Evolutionary conservation across 2,888 invertebrate species (phyloP).

Genomic region (Drosophila kanekoi): DNA sequence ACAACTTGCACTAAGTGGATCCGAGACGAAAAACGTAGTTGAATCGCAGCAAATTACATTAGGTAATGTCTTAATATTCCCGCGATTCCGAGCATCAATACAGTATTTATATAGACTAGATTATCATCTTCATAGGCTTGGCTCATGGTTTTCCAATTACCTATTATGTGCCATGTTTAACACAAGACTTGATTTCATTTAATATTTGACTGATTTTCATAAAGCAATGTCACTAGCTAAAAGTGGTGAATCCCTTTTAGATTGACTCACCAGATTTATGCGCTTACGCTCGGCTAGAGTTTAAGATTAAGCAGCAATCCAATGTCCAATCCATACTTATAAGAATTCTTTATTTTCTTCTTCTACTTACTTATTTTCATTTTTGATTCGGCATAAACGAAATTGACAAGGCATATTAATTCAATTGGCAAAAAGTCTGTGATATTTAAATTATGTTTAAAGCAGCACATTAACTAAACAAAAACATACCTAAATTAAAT

Average conservation of each 20-base stretch:
- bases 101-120: constrained; percentile 61
- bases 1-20: constrained; percentile 64
- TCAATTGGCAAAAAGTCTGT: constrained; percentile 82
- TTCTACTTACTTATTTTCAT: constrained; percentile 26
- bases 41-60: constrained; percentile 37
- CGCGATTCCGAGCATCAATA: constrained; percentile 41
- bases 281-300: constrained; percentile 36
- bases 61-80: constrained; percentile 40
- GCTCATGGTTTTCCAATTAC: constrained; percentile 69
- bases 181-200: constrained; percentile 74
- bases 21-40: constrained; percentile 5
- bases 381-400: constrained; percentile 61
- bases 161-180: constrained; percentile 73
- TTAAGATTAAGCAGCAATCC: constrained; percentile 36
- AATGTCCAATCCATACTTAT: constrained; percentile 19
- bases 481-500: constrained; percentile 53
- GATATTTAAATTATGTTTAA: constrained; percentile 79
- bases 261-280: constrained; percentile 51
- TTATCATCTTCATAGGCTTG: constrained; percentile 69
- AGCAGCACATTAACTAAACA: constrained; percentile 43
- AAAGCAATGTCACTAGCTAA: constrained; percentile 36
- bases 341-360: constrained; percentile 22
- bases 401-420: constrained; percentile 72
- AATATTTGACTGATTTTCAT: constrained; percentile 71
- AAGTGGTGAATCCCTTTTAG: constrained; percentile 14